A percentile compares a stretch with the other conserved stretches of the same genome.
Conservation (phyloP, 2,113 vertebrate species). For the Notechis scutatus region DNA sequence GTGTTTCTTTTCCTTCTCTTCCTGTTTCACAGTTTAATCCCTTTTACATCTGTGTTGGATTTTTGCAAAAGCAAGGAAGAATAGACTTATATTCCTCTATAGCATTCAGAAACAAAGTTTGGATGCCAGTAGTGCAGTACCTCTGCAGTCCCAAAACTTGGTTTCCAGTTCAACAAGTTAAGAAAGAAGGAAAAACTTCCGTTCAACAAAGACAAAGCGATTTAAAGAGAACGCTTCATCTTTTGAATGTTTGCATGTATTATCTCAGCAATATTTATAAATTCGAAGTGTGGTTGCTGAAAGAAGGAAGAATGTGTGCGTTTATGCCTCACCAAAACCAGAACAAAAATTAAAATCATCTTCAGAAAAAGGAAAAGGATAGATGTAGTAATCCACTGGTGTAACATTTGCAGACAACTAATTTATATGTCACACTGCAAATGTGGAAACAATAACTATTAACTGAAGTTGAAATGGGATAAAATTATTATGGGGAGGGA, state of each 20-base stretch:
- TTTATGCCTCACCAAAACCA: neutral
- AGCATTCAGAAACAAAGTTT: constrained; percentile 55
- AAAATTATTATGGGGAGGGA: neutral
- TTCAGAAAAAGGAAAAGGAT: neutral
- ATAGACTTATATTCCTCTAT: constrained; percentile 52
- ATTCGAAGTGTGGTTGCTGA: neutral
- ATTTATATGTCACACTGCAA: neutral
- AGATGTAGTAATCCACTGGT: neutral
- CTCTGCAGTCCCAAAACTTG: constrained; percentile 67
- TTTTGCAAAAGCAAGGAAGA: constrained; percentile 44
- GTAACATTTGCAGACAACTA: neutral
- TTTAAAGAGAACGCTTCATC: constrained; percentile 33
- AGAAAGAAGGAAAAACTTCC: neutral
- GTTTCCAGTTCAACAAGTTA: constrained; percentile 53
- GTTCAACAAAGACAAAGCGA: constrained; percentile 6
- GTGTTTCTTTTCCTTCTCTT: neutral
- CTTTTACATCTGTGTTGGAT: constrained; percentile 64
- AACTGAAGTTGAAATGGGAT: neutral
- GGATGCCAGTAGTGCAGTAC: constrained; percentile 64
- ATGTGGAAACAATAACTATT: neutral
- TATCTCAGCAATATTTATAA: constrained; percentile 48
- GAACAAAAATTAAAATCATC: neutral
- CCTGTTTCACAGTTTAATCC: constrained; percentile 52
- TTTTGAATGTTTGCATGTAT: constrained; percentile 64
- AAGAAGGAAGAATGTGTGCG: neutral